Evolutionary conservation across 1,140 invertebrate genomes (phyloP), one percentile per base, ranked within the genome.

Genomic region (Drosophila eugracilis): DNA sequence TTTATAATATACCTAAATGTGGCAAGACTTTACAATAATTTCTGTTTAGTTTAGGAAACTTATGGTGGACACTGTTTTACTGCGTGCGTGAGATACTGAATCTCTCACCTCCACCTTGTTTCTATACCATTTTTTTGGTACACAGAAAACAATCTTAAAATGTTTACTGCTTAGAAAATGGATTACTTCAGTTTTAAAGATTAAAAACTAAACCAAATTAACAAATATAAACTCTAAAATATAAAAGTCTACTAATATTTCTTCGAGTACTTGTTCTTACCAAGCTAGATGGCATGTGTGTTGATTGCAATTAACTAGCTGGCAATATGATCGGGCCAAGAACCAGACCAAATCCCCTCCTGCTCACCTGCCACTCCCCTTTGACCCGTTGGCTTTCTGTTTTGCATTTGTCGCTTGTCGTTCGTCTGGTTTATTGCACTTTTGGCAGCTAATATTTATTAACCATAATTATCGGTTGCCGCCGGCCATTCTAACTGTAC

Each of bases 391-490:
- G 42, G 39, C 21, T n/a, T 4, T 7, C 37, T 70, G 34, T 37
- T 28, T 54, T 59, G 67, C 42, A 41, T 75, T 83, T 75, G 77
- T 67, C 53, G 73, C 48, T 37, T 49, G 74, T 75, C 71, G 66
- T 37, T 42, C 50, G 42, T 58, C 60, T 86, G 69, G 81, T 66
- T 86, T 85, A 80, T 80, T 85, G 81, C 73, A 77, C 73, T 86
- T 85, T 85, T 85, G 81, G 73, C 81, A 86, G 81, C 74, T 71
- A 57, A 86, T 86, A 85, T 85, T 85, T 85, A 86, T 85, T 80
- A 66, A 63, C 71, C 66, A 84, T 79, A 84, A 84, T 84, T 85
- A 84, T 62, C 59, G 59, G 50, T 60, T 62, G 53, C 10, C 32
- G 24, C 19, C 26, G 53, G 15, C 42, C 48, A 59, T 81, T 80